A percentile compares a stretch with the other conserved stretches of the same genome.
These are phyloP conservation scores for Vanacampus margaritifer DNA, from an alignment of 2,113 vertebrate species.

Conservation along the genomic window DNA sequence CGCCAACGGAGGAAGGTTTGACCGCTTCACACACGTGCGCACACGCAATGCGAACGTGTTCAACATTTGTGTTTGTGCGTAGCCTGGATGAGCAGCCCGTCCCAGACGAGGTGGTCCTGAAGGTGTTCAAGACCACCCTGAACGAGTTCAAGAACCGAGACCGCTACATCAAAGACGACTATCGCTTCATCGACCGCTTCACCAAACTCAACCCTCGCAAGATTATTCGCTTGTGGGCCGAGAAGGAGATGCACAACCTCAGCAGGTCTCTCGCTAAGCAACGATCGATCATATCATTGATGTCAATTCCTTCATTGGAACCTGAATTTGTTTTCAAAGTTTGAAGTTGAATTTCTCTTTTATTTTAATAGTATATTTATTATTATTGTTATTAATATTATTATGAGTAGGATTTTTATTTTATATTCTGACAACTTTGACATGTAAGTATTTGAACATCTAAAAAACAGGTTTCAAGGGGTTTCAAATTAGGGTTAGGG, in stretches of 20 bases:
- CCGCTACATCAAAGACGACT: conserved; percentile 98
- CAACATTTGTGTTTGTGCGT: conserved; percentile 2
- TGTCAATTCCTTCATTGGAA: too few species aligned
- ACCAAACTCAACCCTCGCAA: conserved; percentile 96
- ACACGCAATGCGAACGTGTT: neutral
- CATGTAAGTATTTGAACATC: too few species aligned
- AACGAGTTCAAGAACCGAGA: conserved; percentile 98
- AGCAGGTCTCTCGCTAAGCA: conserved; percentile 69
- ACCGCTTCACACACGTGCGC: neutral
- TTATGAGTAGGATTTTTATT: too few species aligned
- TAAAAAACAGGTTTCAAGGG: too few species aligned
- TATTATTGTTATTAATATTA: too few species aligned
- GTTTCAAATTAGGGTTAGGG: too few species aligned
- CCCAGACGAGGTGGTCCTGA: conserved; percentile 89
- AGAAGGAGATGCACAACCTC: conserved; percentile 99
- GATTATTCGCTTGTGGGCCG: conserved; percentile 95
- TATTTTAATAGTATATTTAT: too few species aligned
- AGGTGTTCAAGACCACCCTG: conserved; percentile 97
- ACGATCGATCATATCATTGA: too few species aligned
- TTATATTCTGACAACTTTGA: too few species aligned
- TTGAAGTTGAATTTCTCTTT: too few species aligned
- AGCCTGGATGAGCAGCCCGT: conserved; percentile 79
- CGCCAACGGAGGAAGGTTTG: conserved; percentile 88
- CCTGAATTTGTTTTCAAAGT: too few species aligned
- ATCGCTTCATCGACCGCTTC: conserved; percentile 95